These are phyloP conservation scores for Leucoraja erinaceus DNA, from an alignment of 2,113 vertebrate genomes.

Conservation along the genomic window DNA sequence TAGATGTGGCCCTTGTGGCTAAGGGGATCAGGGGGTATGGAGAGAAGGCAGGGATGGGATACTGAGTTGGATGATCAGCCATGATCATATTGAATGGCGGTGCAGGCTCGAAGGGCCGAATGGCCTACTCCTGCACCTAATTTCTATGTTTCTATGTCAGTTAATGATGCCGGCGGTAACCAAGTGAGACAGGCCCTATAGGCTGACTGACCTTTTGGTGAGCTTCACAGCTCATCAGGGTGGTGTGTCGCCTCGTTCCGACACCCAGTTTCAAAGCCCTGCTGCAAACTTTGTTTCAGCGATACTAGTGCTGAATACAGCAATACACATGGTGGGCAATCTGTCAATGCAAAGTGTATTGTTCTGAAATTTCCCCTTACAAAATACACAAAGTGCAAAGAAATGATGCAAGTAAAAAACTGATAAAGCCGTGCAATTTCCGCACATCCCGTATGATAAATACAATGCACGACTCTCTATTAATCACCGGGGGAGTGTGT, in stretches of 20 bases:
- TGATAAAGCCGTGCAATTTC: background rate
- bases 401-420: background rate
- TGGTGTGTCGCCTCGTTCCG: background rate
- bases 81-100: too few species aligned
- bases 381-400: slow-evolving; percentile 19
- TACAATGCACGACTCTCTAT: background rate
- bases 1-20: too few species aligned
- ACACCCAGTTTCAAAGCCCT: background rate
- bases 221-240: background rate
- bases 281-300: background rate
- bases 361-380: background rate
- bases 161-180: too few species aligned
- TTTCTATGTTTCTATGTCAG: too few species aligned
- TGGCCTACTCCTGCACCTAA: too few species aligned
- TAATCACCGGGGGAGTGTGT: background rate
- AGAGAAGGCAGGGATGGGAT: too few species aligned
- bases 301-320: background rate
- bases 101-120: too few species aligned
- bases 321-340: background rate
- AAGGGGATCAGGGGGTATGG: too few species aligned
- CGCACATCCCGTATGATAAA: background rate
- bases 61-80: too few species aligned
- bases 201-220: background rate
- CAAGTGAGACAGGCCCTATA: too few species aligned
- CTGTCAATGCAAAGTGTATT: background rate